Evolutionary conservation across 2,888 invertebrate species (phyloP).

Genomic region (Netelia inedita): DNA sequence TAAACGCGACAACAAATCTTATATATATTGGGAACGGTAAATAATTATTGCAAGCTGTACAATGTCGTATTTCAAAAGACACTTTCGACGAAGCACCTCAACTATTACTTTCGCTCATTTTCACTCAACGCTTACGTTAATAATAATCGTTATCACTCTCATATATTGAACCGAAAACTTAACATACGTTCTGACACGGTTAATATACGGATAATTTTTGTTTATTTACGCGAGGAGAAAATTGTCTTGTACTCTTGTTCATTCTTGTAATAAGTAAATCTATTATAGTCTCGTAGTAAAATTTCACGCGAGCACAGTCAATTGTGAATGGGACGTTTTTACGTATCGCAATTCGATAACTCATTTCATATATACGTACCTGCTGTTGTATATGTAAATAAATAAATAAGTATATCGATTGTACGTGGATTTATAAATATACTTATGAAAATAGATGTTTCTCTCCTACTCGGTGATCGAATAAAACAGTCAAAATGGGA

Average conservation of each 20-base stretch:
- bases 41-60: slow-evolving; percentile 64
- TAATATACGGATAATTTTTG: slow-evolving; percentile 27
- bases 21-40: slow-evolving; percentile 26
- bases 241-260: neutral
- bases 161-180: slow-evolving; percentile 32
- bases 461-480: slow-evolving; percentile 55
- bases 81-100: slow-evolving; percentile 54
- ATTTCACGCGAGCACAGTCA: slow-evolving; percentile 47
- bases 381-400: neutral
- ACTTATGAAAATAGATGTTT: slow-evolving; percentile 65
- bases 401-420: neutral
- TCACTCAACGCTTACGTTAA: slow-evolving; percentile 38
- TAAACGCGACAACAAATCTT: neutral
- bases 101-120: slow-evolving; percentile 38
- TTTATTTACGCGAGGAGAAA: neutral
- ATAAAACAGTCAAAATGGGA: slow-evolving; percentile 25
- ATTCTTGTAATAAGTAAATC: neutral
- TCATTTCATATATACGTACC: slow-evolving; percentile 9
- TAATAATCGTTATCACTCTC: slow-evolving; percentile 47
- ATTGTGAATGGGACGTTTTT: slow-evolving; percentile 27
- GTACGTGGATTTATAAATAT: slow-evolving; percentile 60
- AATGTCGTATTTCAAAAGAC: slow-evolving; percentile 45
- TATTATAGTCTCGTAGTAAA: slow-evolving; percentile 48
- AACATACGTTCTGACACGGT: slow-evolving; percentile 42
- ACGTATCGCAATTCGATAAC: slow-evolving; percentile 18